Evolutionary conservation across 2,797 vertebrate species (phyloP), one percentile per base, ranked within the genome.

Genomic region (Typhlichthys subterraneus): DNA sequence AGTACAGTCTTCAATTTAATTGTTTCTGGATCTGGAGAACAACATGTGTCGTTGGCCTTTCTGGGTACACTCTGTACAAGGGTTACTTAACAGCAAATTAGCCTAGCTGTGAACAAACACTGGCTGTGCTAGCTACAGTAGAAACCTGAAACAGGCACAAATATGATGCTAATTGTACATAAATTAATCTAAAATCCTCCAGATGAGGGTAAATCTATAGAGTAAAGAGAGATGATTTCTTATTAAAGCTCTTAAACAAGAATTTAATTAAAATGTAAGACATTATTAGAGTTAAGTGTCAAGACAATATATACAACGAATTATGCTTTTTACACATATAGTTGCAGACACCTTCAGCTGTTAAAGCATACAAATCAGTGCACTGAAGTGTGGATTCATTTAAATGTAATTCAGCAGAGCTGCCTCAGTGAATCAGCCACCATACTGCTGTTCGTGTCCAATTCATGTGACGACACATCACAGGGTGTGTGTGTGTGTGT

Each of bases 11-110:
- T 23, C 0, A 66, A 51, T 67, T 71, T 61, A 70, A 85, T 76
- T 49, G 77, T 69, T 74, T 83, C 72, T 75, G 38, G 53, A 82
- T 59, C 72, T 49, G 61, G 46, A 67, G 59, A 73, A 62, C 58
- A 50, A 67, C 60, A 59, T 65, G 69, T 63, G 83, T 54, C 29
- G 15, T 0, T 64, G 66, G 74, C 74, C 72, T 77, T 69, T 61
- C 69, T 45, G 70, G 1, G 72, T 63, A 75, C 72, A 67, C 74
- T 79, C 76, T 68, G 58, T 7, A 53, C 61, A 76, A 75, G 70
- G 76, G 87, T 86, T 86, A 89, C 67, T 85, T 82, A 89, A 90
- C 72, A 0, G 38, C 58, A 38, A 38, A 38, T 38, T 38, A 38
- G 8, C 33, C 33, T 38, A 38, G 33, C 33, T 38, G 1, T 38